phyloP scores from a whole-genome alignment of 2,888 invertebrate genomes.

The Octonoba sinensis region DNA sequence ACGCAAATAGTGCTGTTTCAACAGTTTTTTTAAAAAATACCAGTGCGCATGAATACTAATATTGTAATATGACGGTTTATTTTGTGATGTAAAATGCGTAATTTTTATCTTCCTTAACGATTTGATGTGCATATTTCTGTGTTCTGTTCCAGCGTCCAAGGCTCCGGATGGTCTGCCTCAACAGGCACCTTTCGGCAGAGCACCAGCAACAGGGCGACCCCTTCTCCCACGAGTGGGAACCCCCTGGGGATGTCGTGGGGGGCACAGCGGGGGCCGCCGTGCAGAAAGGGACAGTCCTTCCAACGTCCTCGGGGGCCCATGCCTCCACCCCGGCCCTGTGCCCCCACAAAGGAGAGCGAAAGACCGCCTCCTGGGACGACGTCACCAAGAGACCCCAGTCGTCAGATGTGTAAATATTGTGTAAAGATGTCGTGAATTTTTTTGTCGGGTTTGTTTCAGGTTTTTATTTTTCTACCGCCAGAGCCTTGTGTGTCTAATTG shows the following conservation, averaged over 20 bases:
- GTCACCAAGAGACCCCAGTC: constrained; percentile 57
- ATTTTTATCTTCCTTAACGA: no score
- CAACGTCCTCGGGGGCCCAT: constrained; percentile 34
- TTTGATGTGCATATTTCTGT: not conserved
- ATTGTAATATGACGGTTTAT: no score
- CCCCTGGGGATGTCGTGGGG: constrained; percentile 52
- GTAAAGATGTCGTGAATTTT: constrained; percentile 42
- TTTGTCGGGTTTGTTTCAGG: constrained; percentile 45
- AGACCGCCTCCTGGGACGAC: constrained; percentile 61
- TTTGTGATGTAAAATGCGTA: no score
- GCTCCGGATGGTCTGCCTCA: constrained; percentile 62
- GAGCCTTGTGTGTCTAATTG: constrained; percentile 64
- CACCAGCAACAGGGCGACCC: constrained; percentile 25
- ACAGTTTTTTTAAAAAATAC: no score
- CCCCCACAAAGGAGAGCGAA: constrained; percentile 17
- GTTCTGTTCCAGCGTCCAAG: constrained; percentile 45
- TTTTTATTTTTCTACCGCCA: constrained; percentile 65
- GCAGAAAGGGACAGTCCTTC: constrained; percentile 25
- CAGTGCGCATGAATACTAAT: no score
- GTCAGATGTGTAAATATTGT: constrained; percentile 62
- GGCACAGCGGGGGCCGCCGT: constrained; percentile 33
- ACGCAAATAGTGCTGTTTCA: no score
- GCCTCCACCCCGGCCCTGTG: constrained; percentile 51
- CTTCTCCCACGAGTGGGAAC: constrained; percentile 46
- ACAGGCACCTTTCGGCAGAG: constrained; percentile 61